Percentiles rank a stretch among this genome's conserved stretches.
phyloP scores from a whole-genome alignment of 2,888 invertebrate species.

The Hypsopygia costalis region DNA sequence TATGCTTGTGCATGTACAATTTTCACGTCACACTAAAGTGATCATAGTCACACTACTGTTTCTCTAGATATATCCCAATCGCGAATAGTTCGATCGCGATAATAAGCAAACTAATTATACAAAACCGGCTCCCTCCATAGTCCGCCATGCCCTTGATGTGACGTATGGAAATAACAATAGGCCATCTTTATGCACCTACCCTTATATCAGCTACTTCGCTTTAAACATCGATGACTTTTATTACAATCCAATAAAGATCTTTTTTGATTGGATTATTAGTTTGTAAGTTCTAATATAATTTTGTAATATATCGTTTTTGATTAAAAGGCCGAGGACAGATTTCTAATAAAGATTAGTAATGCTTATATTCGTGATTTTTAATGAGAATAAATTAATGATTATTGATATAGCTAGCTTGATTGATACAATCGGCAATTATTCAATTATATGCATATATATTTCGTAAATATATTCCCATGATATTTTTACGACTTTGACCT shows the following conservation, averaged over 20 bases:
- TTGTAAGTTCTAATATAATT: not conserved
- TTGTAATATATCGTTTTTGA: constrained; percentile 32
- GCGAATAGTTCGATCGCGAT: constrained; percentile 51
- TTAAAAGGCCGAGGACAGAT: constrained; percentile 49
- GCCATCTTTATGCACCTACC: constrained; percentile 19
- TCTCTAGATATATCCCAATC: constrained; percentile 28
- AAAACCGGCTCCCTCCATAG: constrained; percentile 34
- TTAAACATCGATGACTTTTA: not conserved
- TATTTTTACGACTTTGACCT: not conserved
- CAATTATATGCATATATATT: constrained; percentile 3
- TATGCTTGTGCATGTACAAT: too few relatives aligned
- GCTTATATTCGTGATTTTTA: constrained; percentile 30
- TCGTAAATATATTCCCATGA: not conserved
- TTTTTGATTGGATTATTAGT: constrained; percentile 4
- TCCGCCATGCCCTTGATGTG: constrained; percentile 39
- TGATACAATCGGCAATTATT: constrained; percentile 16
- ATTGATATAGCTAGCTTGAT: constrained; percentile 23
- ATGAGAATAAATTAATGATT: constrained; percentile 30
- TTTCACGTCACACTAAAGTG: constrained; percentile 12
- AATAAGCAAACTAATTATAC: constrained; percentile 65
- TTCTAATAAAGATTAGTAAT: constrained; percentile 36
- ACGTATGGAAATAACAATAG: constrained; percentile 53
- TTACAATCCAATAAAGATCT: constrained; percentile 5
- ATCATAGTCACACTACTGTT: constrained; percentile 8
- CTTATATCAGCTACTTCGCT: not conserved